Conservation (phyloP, 2,797 vertebrate genomes). For the Enteromius argenteus region DNA sequence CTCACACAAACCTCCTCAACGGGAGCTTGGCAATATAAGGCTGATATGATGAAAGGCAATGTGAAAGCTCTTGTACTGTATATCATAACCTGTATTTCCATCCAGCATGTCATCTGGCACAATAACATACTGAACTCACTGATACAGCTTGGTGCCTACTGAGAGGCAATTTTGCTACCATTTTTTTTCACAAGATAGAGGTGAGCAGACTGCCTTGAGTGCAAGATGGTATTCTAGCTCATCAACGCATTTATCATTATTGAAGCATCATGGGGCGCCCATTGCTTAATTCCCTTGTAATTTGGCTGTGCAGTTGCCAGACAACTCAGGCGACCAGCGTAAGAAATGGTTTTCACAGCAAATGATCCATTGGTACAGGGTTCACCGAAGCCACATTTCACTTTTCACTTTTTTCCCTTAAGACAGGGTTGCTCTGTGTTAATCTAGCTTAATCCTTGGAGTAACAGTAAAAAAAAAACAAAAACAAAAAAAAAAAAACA, state of each 20-base stretch:
- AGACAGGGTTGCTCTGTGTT: slow-evolving; percentile 24
- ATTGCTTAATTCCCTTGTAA: slow-evolving; percentile 28
- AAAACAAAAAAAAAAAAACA: slow-evolving; percentile 7
- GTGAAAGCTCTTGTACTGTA: slow-evolving; percentile 25
- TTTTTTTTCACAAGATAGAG: slow-evolving; percentile 33
- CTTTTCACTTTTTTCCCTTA: not conserved
- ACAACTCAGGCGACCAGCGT: not conserved
- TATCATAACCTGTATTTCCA: slow-evolving; percentile 32
- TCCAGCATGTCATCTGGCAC: slow-evolving; percentile 39
- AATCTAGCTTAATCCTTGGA: slow-evolving; percentile 34
- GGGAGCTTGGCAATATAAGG: not conserved
- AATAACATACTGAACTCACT: slow-evolving; percentile 48
- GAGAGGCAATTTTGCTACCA: slow-evolving; percentile 39
- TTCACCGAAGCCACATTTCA: not conserved
- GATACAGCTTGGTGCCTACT: slow-evolving; percentile 40
- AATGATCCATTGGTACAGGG: slow-evolving; percentile 15
- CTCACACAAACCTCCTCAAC: slow-evolving; percentile 5
- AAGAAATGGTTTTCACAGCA: not conserved
- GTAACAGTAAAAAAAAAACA: slow-evolving; percentile 1
- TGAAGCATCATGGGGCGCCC: slow-evolving; percentile 12
- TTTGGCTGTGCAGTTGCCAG: not conserved
- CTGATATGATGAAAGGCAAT: slow-evolving; percentile 32
- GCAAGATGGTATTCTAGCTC: slow-evolving; percentile 6
- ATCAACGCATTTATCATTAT: slow-evolving; percentile 26
- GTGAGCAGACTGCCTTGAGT: slow-evolving; percentile 15